Conservation (phyloP, 2,888 invertebrate species). For the Andrena haemorrhoa region DNA sequence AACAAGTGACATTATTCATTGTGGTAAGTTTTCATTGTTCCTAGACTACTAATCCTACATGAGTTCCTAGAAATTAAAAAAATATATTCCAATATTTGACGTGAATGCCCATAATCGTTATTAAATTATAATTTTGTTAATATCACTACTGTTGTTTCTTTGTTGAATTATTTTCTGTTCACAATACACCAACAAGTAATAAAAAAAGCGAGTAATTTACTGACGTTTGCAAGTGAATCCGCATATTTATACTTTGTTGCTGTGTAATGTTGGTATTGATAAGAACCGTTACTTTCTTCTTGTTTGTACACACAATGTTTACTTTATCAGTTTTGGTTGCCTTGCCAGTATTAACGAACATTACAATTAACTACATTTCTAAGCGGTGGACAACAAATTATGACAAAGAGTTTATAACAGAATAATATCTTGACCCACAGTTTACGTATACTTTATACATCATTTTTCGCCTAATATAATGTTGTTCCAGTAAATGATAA, state of each 20-base stretch:
- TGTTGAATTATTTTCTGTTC: no score
- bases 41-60: neutral
- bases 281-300: neutral
- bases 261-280: neutral
- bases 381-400: no score
- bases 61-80: neutral
- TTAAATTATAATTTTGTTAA: neutral
- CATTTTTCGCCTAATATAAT: no score
- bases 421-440: no score
- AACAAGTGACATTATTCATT: constrained; percentile 24
- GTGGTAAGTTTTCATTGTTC: constrained; percentile 46
- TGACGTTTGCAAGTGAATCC: neutral
- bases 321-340: neutral
- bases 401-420: no score
- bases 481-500: no score
- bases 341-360: neutral
- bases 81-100: neutral
- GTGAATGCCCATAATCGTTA: no score
- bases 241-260: neutral
- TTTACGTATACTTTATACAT: no score
- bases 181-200: no score
- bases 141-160: neutral
- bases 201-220: neutral
- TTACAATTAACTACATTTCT: no score
- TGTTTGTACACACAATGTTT: neutral